Evolutionary conservation across 2,113 vertebrate species (phyloP).

Genomic region (Leptodactylus fuscus): DNA sequence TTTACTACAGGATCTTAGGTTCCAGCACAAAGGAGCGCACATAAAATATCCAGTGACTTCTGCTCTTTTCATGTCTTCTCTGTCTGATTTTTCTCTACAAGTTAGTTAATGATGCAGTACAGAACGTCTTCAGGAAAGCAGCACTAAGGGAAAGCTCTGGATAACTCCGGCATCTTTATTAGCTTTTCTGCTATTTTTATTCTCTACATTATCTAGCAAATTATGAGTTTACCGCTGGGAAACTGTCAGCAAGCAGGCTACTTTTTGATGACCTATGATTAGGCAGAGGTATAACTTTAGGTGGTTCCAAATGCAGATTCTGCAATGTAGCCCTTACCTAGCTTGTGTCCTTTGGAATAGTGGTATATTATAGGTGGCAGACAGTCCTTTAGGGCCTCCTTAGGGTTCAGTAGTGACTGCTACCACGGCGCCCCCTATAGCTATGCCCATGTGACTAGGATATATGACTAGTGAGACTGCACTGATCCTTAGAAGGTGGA

Average conservation of each 20-base stretch:
- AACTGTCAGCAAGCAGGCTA: background rate
- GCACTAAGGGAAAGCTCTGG: background rate
- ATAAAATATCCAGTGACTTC: slow-evolving; percentile 38
- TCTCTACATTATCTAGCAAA: background rate
- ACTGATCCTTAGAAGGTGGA: too few relatives aligned
- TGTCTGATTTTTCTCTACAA: background rate
- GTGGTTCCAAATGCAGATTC: too few relatives aligned
- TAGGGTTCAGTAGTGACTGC: too few relatives aligned
- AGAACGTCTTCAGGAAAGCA: background rate
- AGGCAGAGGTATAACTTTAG: too few relatives aligned
- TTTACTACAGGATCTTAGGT: slow-evolving; percentile 34
- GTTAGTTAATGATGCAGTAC: slow-evolving; percentile 9
- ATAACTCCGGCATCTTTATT: background rate
- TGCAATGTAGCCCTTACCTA: too few relatives aligned
- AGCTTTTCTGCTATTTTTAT: background rate
- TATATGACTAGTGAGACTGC: too few relatives aligned
- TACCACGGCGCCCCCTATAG: too few relatives aligned
- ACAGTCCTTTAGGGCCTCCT: too few relatives aligned
- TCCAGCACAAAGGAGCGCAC: slow-evolving; percentile 12
- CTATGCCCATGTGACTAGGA: too few relatives aligned
- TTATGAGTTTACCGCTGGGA: background rate
- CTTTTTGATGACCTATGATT: too few relatives aligned
- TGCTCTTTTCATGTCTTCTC: slow-evolving; percentile 32
- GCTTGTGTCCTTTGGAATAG: too few relatives aligned
- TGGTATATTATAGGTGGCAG: too few relatives aligned